Evolutionary conservation across 2,888 invertebrate species (phyloP), one percentile per base, ranked within the genome.

Genomic region (Endotricha flammealis): DNA sequence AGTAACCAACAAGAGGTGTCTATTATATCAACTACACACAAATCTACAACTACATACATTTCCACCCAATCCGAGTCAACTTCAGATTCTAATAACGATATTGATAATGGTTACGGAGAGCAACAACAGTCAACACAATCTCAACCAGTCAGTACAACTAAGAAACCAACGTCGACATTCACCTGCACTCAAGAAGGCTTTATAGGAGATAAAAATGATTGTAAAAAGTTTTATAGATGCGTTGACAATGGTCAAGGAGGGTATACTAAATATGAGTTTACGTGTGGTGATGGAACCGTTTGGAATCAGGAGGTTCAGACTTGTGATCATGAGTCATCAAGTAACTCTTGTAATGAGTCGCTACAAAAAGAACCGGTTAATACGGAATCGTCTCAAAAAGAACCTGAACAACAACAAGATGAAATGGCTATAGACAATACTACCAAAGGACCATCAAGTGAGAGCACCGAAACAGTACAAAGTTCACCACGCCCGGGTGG

Each of bases 191-290:
- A 65, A 24, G 90, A 89, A 34, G 91, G 91, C 12, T 91, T 90
- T 56, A 88, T 89, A 66, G 83, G 90, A 1, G 87, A 91, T 62
- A 81, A 85, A n/a, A 78, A 78, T 11, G 53, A 82, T 36, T 92
- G 92, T 48, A 83, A 87, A 23, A 89, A 89, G 55, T 92, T 92
- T 64, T 90, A 91, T 57, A 86, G 92, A n/a, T 92, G 92, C 57
- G 90, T 90, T 2, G 29, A 38, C 12, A 29, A 32, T 33, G 11
- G 11, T 10, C 5, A 83, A 36, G 89, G 89, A 9, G 85, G 87
- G 7, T 91, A 76, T 42, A 88, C 71, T 6, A 88, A 82, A 60
- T 89, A 89, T 55, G 89, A 91, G 32, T 93, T 92, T 55, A 77
- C 79, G 20, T 93, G 93, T 57, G 91, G 89, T 1, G 88, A 90